These are phyloP conservation scores for Tursiops truncatus DNA, from an alignment of 2,113 vertebrate genomes.

Conservation along the genomic window DNA sequence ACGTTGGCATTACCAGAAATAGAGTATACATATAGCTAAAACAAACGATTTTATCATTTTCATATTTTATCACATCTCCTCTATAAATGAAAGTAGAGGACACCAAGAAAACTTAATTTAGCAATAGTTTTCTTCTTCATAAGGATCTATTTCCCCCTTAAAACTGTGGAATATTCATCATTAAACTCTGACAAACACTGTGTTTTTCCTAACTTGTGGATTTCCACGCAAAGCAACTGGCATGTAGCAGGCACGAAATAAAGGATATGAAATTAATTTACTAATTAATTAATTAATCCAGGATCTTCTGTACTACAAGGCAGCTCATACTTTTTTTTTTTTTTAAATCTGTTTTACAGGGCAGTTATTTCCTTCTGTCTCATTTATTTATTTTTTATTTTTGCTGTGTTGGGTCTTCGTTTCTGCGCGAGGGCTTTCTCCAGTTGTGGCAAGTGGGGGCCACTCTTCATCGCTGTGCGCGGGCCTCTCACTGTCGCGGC, in stretches of 20 bases:
- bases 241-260: background rate
- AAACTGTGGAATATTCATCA: background rate
- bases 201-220: background rate
- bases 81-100: background rate
- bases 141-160: background rate
- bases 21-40: background rate
- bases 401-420: no score
- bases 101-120: background rate
- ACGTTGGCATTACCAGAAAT: background rate
- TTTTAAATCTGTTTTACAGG: no score
- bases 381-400: no score
- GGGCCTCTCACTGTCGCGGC: no score
- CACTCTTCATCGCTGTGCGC: no score
- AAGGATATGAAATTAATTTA: background rate
- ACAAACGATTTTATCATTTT: background rate
- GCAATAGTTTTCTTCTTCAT: background rate
- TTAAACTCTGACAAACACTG: background rate
- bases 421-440: no score
- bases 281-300: conserved; percentile 26
- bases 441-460: no score
- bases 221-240: background rate
- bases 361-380: no score
- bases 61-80: conserved; percentile 5
- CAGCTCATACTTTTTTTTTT: background rate
- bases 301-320: background rate